Evolutionary conservation across 2,113 vertebrate species (phyloP), one percentile per base, ranked within the genome.

Genomic region (Rhegmatorhina hoffmannsi): DNA sequence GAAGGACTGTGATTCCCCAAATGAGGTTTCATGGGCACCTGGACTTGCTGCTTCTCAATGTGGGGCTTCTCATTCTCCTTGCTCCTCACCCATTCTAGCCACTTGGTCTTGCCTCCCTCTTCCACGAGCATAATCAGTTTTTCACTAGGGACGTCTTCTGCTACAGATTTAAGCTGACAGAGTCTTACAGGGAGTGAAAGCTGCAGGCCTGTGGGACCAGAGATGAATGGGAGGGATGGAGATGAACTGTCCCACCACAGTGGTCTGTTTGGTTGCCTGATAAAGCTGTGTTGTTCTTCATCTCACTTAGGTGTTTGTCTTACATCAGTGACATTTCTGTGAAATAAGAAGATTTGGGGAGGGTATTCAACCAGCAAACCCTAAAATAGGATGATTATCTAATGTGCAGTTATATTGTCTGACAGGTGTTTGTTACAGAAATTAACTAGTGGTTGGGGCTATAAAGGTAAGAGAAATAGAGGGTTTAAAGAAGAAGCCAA

Each of bases 1-100:
- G 1, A 25, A 31, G 50, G 16, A 40, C 2, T 52, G 16, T 46
- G 43, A 15, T 49, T 66, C 52, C 75, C 16, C 3, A 2, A 0
- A 9, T 14, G 18, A 47, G 31, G 6, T 50, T 91, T 80, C 43
- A 7, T 0, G 1, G 29, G 11, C 23, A 25, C 12, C 34, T 50
- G 34, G 14, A 26, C 44, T 66, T 21, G 6, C 20, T 49, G 18
- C 15, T 68, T 84, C 36, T 58, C 43, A 33, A 21, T 63, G 17
- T 26, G 5, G 2, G 18, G 13, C 31, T 82, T 87, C 38, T 75
- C 12, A 2, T 1, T 77, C 7, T 53, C 4, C 24, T 73, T 89
- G 20, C 4, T 44, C 14, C 18, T 70, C 3, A 7, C 4, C 17
- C 13, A 4, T 83, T 88, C 38, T 23, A 47, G 11, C 20, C 15